Evolutionary conservation across 1,140 invertebrate species (phyloP), one percentile per base, ranked within the genome.

Genomic region (Heliconius hewitsoni): DNA sequence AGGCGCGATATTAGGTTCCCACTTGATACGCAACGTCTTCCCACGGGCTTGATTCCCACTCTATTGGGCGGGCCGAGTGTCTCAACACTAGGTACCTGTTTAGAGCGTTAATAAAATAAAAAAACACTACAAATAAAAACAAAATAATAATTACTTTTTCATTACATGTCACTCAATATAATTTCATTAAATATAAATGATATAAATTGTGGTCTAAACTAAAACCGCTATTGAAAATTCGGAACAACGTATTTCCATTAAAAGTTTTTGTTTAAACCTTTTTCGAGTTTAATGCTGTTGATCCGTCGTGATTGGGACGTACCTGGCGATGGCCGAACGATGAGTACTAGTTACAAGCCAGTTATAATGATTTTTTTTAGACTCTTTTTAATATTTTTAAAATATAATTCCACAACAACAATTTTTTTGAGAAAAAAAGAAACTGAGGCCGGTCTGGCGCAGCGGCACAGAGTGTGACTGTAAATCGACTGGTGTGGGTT

Each of bases 231-330:
- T 30, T 66, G 60, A 66, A 66, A 66, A 66, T 66, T 16, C 11
- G 27, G 11, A 66, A 66, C 60, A 66, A 66, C 27, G 13, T n/a
- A 66, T 66, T 66, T 30, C 60, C 60, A 66, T 66, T 66, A 66
- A 66, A 66, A 66, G 60, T 66, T 66, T 66, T 66, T 27, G 27
- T 30, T 66, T 30, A 66, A 66, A 66, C 60, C 60, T 66, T 66
- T 30, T 52, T 18, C 23, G 30, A 11, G 8, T 66, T 30, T 30
- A 27, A 30, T 66, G 13, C 27, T 27, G 13, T 27, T 23, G 23
- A n/a, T 6, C 13, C n/a, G 27, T 27, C 1, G 1, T 2, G 27
- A 11, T 30, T 8, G 11, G 23, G 60, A 23, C n/a, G 8, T n/a
- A 60, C 18, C 6, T 19, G 50, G 5, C 3, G 34, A 37, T 37